These are phyloP conservation scores for Connochaetes taurinus DNA, from an alignment of 2,113 vertebrate species.

Conservation along the genomic window DNA sequence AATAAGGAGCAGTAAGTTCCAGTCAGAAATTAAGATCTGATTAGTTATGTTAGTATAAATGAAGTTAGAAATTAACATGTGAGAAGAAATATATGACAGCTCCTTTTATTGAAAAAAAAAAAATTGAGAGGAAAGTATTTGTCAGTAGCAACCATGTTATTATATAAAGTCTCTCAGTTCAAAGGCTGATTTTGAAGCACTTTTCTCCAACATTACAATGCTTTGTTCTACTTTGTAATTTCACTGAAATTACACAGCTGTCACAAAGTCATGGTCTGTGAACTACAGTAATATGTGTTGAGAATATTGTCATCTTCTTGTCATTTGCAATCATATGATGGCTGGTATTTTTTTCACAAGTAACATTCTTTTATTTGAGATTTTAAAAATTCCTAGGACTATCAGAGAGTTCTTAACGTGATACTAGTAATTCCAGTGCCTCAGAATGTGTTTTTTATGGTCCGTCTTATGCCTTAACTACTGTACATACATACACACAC, in stretches of 20 bases:
- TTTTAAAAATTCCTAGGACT: background rate
- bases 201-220: constrained; percentile 2
- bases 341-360: background rate
- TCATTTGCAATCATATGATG: background rate
- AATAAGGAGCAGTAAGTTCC: background rate
- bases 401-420: background rate
- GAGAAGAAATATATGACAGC: background rate
- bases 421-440: background rate
- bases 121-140: background rate
- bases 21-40: background rate
- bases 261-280: constrained; percentile 28
- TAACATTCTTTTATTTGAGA: background rate
- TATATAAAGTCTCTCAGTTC: background rate
- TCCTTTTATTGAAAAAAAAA: background rate
- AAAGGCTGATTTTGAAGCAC: constrained; percentile 25
- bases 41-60: background rate
- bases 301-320: background rate
- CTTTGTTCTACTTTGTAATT: constrained; percentile 39
- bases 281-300: background rate
- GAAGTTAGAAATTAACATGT: background rate
- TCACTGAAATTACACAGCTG: constrained; percentile 56
- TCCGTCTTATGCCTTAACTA: background rate
- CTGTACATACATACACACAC: background rate
- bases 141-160: background rate
- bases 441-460: background rate